Conservation (phyloP, 2,797 vertebrate genomes). For the Salmo trutta region DNA sequence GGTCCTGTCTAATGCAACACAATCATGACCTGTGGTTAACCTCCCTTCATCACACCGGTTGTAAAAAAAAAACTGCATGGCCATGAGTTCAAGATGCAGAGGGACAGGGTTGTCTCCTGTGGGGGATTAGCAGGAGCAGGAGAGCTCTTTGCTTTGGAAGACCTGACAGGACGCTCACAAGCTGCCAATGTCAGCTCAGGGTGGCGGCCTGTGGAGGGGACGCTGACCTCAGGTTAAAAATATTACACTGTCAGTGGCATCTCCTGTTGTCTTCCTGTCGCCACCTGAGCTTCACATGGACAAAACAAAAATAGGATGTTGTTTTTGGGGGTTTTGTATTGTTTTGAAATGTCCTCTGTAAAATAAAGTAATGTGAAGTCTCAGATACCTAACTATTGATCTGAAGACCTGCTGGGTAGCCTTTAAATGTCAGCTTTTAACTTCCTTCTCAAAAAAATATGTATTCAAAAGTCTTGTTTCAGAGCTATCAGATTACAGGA, state of each 20-base stretch:
- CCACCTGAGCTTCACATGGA: background rate
- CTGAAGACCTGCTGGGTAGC: background rate
- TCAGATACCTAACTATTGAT: constrained; percentile 13
- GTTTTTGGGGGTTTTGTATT: background rate
- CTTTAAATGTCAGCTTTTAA: constrained; percentile 56
- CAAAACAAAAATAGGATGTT: background rate
- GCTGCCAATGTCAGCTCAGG: background rate
- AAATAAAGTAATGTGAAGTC: background rate
- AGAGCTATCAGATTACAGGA: constrained; percentile 75
- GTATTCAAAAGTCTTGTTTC: constrained; percentile 72
- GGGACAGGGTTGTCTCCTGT: background rate
- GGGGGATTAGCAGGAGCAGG: background rate
- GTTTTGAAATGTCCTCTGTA: background rate
- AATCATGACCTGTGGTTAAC: background rate
- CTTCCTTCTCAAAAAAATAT: constrained; percentile 53
- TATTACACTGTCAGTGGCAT: constrained; percentile 3
- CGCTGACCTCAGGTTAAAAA: constrained; percentile 14
- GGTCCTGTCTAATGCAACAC: background rate
- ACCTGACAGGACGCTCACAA: background rate
- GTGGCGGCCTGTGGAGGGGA: background rate
- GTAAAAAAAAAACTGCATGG: background rate
- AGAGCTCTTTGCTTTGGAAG: background rate
- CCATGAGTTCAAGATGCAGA: background rate
- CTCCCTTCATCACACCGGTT: background rate
- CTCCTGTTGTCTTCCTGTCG: background rate